Evolutionary conservation across 2,113 vertebrate genomes (phyloP).

Genomic region (Stictonetta naevosa): DNA sequence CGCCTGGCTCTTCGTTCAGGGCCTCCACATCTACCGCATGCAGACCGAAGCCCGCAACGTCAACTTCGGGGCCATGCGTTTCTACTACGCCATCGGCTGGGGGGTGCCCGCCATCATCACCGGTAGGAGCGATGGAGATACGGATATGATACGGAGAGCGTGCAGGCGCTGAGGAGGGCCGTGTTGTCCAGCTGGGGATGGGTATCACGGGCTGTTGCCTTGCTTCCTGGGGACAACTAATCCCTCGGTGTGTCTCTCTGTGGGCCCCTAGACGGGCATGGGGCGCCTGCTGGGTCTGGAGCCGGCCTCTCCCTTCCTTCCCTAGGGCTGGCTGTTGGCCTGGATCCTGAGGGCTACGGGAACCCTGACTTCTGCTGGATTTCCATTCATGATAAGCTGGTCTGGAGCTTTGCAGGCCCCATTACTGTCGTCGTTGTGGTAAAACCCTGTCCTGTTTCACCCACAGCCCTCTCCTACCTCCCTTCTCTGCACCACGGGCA

Average conservation of each 20-base stretch:
- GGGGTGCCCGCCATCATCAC: slow-evolving; percentile 96
- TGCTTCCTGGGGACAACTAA: neutral
- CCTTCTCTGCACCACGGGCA: neutral
- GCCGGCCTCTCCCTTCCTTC: neutral
- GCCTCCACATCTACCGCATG: slow-evolving; percentile 97
- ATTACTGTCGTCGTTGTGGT: slow-evolving; percentile 94
- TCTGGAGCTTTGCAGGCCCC: slow-evolving; percentile 98
- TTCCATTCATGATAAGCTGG: slow-evolving; percentile 95
- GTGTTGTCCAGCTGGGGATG: neutral
- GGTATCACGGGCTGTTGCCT: fast-evolving
- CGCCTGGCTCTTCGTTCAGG: slow-evolving; percentile 95
- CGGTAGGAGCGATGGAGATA: slow-evolving; percentile 71
- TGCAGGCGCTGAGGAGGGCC: neutral
- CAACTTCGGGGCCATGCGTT: slow-evolving; percentile 96
- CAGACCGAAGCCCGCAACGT: slow-evolving; percentile 94
- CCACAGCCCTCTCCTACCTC: neutral
- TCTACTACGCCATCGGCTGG: slow-evolving; percentile 98
- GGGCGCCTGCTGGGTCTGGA: neutral
- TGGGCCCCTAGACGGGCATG: fast-evolving
- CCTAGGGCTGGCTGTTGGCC: slow-evolving; percentile 90
- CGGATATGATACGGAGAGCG: neutral
- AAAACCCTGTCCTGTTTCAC: slow-evolving; percentile 67
- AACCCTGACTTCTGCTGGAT: slow-evolving; percentile 99
- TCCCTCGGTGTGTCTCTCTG: neutral
- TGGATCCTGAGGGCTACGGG: slow-evolving; percentile 96